phyloP scores from a whole-genome alignment of 2,888 invertebrate genomes.

The Lasioglossum malachurum region DNA sequence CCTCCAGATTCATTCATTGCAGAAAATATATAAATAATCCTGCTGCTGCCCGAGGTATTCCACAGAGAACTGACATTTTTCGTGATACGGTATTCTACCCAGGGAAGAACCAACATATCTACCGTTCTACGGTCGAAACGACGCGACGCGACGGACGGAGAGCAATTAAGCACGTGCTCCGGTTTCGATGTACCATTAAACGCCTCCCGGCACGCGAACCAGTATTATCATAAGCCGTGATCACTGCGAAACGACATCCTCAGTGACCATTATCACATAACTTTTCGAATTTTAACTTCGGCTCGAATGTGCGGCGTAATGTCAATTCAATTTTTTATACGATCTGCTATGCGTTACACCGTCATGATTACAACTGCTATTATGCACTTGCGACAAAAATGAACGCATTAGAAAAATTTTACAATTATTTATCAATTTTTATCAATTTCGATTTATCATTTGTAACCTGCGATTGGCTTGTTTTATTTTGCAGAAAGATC shows the following conservation, averaged over 20 bases:
- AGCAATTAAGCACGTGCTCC: slow-evolving; percentile 16
- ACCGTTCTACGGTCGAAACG: neutral
- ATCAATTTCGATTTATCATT: neutral
- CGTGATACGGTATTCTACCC: neutral
- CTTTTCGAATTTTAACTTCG: neutral
- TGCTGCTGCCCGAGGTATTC: neutral
- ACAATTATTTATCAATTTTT: too few species aligned
- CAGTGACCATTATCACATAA: neutral
- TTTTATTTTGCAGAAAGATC: neutral
- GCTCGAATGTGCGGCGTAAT: neutral
- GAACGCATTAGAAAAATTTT: neutral
- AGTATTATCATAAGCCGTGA: slow-evolving; percentile 1
- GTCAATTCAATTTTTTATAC: neutral
- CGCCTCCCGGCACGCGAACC: neutral
- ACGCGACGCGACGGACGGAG: neutral
- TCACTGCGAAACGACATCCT: neutral
- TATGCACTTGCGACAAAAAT: neutral
- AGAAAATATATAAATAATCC: neutral
- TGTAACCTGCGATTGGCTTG: neutral
- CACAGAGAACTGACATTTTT: neutral
- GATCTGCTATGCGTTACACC: neutral
- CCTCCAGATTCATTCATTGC: too few species aligned
- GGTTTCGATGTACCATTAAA: slow-evolving; percentile 16
- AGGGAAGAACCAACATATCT: neutral
- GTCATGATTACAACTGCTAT: neutral